A percentile compares a stretch with the other conserved stretches of the same genome.
phyloP scores from a whole-genome alignment of 2,113 vertebrate genomes.

The Archocentrus centrarchus region DNA sequence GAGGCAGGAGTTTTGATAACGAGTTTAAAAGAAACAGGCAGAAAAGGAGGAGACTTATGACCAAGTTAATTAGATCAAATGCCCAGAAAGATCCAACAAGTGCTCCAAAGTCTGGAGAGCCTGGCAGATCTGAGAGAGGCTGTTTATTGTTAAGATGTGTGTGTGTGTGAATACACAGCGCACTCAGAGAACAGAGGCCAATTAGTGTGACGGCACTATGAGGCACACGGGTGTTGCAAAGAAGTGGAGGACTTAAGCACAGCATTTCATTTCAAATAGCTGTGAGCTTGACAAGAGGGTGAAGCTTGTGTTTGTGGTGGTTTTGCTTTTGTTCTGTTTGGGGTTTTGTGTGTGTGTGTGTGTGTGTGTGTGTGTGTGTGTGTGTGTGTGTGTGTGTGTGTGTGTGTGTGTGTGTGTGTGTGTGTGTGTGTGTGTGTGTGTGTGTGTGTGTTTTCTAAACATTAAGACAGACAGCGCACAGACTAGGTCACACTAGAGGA shows the following conservation, averaged over 20 bases:
- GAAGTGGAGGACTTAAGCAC: neutral
- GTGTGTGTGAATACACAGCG: neutral
- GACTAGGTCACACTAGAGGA: neutral
- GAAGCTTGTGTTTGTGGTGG: neutral
- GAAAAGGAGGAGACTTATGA: slow-evolving; percentile 34
- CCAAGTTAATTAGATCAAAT: slow-evolving; percentile 61
- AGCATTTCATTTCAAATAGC: slow-evolving; percentile 10
- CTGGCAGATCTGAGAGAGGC: slow-evolving; percentile 63
- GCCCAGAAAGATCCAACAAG: slow-evolving; percentile 46
- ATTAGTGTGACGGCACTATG: slow-evolving; percentile 42
- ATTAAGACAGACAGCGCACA: neutral
- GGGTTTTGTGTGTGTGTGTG: neutral
- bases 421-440: too few species aligned
- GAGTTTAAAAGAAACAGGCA: slow-evolving; percentile 6
- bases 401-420: too few species aligned
- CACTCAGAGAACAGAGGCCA: slow-evolving; percentile 37
- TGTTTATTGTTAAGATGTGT: slow-evolving; percentile 47
- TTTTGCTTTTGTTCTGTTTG: neutral
- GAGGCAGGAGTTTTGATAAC: slow-evolving; percentile 16
- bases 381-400: too few species aligned
- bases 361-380: too few species aligned
- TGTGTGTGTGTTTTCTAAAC: neutral
- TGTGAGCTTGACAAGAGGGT: neutral
- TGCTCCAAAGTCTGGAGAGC: slow-evolving; percentile 31
- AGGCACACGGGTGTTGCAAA: slow-evolving; percentile 25